Evolutionary conservation across 2,797 vertebrate genomes (phyloP).

Genomic region (Poeciliopsis turneri): DNA sequence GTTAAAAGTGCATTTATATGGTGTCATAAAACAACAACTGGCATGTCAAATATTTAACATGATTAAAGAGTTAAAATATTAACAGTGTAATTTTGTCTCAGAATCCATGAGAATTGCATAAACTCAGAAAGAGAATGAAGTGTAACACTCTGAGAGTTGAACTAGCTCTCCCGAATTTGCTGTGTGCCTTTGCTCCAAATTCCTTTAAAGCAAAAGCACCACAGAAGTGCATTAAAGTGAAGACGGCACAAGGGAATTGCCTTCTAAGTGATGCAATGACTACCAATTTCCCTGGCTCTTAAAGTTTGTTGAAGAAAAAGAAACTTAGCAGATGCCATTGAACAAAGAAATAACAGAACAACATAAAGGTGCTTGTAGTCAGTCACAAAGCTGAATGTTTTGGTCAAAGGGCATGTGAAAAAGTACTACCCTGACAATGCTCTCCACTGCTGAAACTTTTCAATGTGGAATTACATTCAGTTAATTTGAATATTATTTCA

Average conservation of each 20-base stretch:
- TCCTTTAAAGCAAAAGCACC: slow-evolving; percentile 24
- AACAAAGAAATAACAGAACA: slow-evolving; percentile 21
- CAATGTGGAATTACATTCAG: not conserved
- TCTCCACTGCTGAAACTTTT: not conserved
- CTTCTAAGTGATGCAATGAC: slow-evolving; percentile 24
- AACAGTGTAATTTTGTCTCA: slow-evolving; percentile 15
- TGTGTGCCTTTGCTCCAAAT: slow-evolving; percentile 16
- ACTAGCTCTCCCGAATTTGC: too few relatives aligned
- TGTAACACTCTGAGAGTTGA: too few relatives aligned
- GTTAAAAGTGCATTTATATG: slow-evolving; percentile 6
- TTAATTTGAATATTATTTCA: not conserved
- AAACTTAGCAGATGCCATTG: slow-evolving; percentile 5
- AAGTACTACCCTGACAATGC: not conserved
- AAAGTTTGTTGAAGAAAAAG: slow-evolving; percentile 6
- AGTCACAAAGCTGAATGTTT: not conserved
- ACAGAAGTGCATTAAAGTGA: slow-evolving; percentile 32
- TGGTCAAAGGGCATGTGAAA: slow-evolving; percentile 6
- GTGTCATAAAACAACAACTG: not conserved
- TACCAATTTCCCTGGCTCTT: slow-evolving; percentile 15
- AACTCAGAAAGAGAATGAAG: not conserved
- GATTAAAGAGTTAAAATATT: not conserved
- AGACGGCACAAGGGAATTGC: slow-evolving; percentile 15
- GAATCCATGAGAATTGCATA: slow-evolving; percentile 8
- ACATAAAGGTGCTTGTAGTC: slow-evolving; percentile 4
- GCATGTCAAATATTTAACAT: slow-evolving; percentile 10